A percentile compares a stretch with the other conserved stretches of the same genome.
Evolutionary conservation across 2,888 invertebrate species (phyloP).

Genomic region (Abrostola triplasia): DNA sequence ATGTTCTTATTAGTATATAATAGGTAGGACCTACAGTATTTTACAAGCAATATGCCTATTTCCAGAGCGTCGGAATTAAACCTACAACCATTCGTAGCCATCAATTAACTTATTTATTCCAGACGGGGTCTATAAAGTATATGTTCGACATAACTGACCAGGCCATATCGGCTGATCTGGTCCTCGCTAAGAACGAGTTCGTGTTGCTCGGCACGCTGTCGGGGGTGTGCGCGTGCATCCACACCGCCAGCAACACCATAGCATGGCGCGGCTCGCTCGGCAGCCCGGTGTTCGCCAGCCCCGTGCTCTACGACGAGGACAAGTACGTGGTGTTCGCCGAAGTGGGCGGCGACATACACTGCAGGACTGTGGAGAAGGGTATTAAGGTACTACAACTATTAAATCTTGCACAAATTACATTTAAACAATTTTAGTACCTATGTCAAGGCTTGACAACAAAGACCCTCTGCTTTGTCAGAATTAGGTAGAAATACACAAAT

Average conservation of each 20-base stretch:
- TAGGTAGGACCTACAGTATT: too few relatives aligned
- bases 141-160: constrained; percentile 76
- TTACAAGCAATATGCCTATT: too few relatives aligned
- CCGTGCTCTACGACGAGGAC: constrained; percentile 86
- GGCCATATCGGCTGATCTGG: constrained; percentile 84
- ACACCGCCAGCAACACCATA: constrained; percentile 84
- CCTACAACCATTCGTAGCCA: too few relatives aligned
- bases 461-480: not conserved
- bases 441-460: not conserved
- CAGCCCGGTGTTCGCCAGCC: constrained; percentile 91
- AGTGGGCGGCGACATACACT: constrained; percentile 88
- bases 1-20: too few relatives aligned
- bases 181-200: constrained; percentile 75
- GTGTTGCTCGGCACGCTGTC: constrained; percentile 88
- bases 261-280: constrained; percentile 88
- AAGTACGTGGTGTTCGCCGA: constrained; percentile 87
- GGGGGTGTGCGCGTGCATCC: constrained; percentile 88
- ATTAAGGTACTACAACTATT: constrained; percentile 74
- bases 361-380: constrained; percentile 83
- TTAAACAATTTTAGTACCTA: too few relatives aligned
- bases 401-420: not conserved
- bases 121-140: constrained; percentile 83
- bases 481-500: too few relatives aligned
- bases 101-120: too few relatives aligned
- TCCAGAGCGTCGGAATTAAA: too few relatives aligned